Conservation (phyloP, 2,888 invertebrate genomes). For the Eubasilissa splendida region DNA sequence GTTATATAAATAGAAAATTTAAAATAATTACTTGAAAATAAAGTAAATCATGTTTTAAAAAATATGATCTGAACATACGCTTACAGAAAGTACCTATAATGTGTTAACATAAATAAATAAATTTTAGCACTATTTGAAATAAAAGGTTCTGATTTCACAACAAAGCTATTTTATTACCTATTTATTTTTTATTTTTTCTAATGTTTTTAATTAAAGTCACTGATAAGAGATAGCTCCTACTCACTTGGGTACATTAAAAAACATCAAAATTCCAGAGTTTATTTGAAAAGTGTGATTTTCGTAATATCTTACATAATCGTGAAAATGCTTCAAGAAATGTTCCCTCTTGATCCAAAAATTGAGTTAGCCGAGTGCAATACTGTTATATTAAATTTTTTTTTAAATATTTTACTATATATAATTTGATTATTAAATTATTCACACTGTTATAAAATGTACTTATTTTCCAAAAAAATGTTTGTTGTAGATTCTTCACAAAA, state of each 20-base stretch:
- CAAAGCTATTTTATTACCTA: not conserved
- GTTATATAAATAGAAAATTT: too few species aligned
- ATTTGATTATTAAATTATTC: not conserved
- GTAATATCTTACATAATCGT: conserved; percentile 31
- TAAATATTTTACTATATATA: not conserved
- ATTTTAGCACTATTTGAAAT: too few species aligned
- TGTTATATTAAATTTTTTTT: not conserved
- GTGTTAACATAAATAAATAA: too few species aligned
- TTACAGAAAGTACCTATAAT: too few species aligned
- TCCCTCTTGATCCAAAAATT: conserved; percentile 26
- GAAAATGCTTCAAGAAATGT: conserved; percentile 28
- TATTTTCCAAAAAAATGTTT: not conserved
- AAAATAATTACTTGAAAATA: too few species aligned
- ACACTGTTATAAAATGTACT: not conserved
- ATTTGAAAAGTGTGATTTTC: conserved; percentile 22
- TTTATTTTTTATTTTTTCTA: not conserved
- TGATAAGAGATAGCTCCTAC: not conserved
- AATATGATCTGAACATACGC: too few species aligned
- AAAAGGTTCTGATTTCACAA: too few species aligned
- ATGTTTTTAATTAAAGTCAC: too few species aligned
- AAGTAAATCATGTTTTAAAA: too few species aligned
- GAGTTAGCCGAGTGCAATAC: not conserved
- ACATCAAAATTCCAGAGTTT: conserved; percentile 18
- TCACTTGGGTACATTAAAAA: not conserved
- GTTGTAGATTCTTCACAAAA: too few species aligned